Evolutionary conservation across 2,888 invertebrate species (phyloP).

Genomic region (Toxonevra muliebris): DNA sequence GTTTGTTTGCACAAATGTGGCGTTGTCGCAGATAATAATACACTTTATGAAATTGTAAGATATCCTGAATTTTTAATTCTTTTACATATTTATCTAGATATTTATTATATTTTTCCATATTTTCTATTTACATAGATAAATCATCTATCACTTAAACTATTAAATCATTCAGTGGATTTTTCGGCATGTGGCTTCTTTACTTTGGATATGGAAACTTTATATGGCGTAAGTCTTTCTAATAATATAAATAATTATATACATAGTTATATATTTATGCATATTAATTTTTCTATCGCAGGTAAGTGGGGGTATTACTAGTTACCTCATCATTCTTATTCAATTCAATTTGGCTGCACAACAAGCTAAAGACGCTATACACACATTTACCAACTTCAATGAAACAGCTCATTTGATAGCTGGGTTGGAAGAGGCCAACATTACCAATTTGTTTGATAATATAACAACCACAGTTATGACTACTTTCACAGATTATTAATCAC

Average conservation of each 20-base stretch:
- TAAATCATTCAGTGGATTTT: slow-evolving; percentile 64
- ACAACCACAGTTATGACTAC: slow-evolving; percentile 16
- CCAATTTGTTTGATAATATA: slow-evolving; percentile 8
- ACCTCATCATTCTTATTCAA: slow-evolving; percentile 64
- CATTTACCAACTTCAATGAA: slow-evolving; percentile 7
- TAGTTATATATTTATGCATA: not conserved
- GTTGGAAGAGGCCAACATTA: slow-evolving; percentile 1
- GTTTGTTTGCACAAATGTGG: slow-evolving; percentile 64
- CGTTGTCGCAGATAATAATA: slow-evolving; percentile 61
- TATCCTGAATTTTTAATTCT: not conserved
- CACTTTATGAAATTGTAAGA: slow-evolving; percentile 58
- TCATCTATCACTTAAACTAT: slow-evolving; percentile 63
- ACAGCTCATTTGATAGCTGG: not conserved
- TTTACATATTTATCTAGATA: not conserved
- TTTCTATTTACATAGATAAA: slow-evolving; percentile 49
- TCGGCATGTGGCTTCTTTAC: slow-evolving; percentile 65
- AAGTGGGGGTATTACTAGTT: slow-evolving; percentile 64
- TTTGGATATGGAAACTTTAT: slow-evolving; percentile 64
- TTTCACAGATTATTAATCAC: not conserved
- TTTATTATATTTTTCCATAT: slow-evolving; percentile 8
- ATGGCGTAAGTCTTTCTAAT: slow-evolving; percentile 52
- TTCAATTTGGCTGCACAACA: slow-evolving; percentile 65
- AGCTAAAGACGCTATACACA: slow-evolving; percentile 53
- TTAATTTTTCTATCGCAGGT: slow-evolving; percentile 43
- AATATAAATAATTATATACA: not conserved